phyloP scores from a whole-genome alignment of 2,888 invertebrate species.

The Dinocampus coccinellae region DNA sequence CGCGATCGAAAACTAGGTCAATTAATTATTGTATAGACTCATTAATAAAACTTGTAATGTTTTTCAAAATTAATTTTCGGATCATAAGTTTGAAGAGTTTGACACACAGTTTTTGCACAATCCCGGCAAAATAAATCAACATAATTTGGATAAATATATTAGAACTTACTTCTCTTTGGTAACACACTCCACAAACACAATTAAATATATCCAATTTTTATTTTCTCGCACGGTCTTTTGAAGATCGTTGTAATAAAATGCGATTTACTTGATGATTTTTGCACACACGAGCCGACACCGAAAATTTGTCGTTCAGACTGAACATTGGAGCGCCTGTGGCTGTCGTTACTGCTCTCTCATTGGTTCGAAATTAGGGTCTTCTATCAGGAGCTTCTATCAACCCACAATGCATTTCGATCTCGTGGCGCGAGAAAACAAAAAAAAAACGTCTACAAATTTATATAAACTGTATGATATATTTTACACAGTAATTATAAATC shows the following conservation, averaged over 20 bases:
- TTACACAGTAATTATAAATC: too few relatives aligned
- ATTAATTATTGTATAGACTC: slow-evolving; percentile 34
- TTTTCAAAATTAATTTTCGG: not conserved
- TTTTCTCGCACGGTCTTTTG: not conserved
- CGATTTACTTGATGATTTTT: slow-evolving; percentile 35
- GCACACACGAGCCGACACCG: slow-evolving; percentile 54
- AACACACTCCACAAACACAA: slow-evolving; percentile 50
- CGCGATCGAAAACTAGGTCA: slow-evolving; percentile 48
- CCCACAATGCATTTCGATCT: slow-evolving; percentile 63
- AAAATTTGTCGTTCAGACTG: slow-evolving; percentile 62
- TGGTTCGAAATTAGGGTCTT: slow-evolving; percentile 68
- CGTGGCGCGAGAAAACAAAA: slow-evolving; percentile 52
- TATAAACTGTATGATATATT: too few relatives aligned
- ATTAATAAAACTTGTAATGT: slow-evolving; percentile 3
- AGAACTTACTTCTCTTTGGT: slow-evolving; percentile 57
- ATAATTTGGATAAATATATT: slow-evolving; percentile 26
- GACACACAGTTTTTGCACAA: slow-evolving; percentile 4
- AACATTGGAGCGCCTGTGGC: slow-evolving; percentile 60
- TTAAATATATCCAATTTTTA: slow-evolving; percentile 30
- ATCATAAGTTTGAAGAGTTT: not conserved
- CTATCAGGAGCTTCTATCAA: slow-evolving; percentile 70
- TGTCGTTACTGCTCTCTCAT: slow-evolving; percentile 56
- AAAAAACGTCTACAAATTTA: too few relatives aligned
- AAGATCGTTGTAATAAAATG: slow-evolving; percentile 1
- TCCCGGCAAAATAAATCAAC: slow-evolving; percentile 36